Evolutionary conservation across 2,113 vertebrate genomes (phyloP), one percentile per base, ranked within the genome.

Genomic region (Microcebus tavaratra): DNA sequence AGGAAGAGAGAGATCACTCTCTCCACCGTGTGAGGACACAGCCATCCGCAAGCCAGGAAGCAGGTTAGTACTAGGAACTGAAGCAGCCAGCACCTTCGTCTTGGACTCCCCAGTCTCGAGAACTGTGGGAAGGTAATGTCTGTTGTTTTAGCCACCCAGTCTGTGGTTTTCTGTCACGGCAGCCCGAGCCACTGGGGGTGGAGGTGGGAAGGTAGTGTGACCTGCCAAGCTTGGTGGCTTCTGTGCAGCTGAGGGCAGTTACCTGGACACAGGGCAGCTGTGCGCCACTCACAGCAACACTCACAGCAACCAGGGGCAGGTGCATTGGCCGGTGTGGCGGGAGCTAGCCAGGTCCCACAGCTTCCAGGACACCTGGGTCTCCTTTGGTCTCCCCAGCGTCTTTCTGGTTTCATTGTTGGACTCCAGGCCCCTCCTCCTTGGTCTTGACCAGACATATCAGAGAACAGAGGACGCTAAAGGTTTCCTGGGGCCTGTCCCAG

Each of bases 51-150:
- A 20, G 90, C 57, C 25, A 39, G 68, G 18, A 87, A 39, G 50
- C 3, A 20, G 34, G 34, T 14, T 21, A 0, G n/a, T 34, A 9
- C 63, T 18, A 3, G 21, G 23, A 80, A 2, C 34, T 4, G 0
- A 76, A n/a, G 25, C 8, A 3, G 11, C 5, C 4, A 17, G 39
- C 48, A 27, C 57, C 39, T 59, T 11, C 11, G 17, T 12, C 39
- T 80, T 3, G 2, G 50, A 39, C 61, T 61, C 63, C 25, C 36
- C 0, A 42, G 20, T 34, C 39, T 53, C 36, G 5, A 36, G 48
- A 67, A 48, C 57, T 29, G 5, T 25, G 34, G 84, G 48, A 23
- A 13, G 45, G 29, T 27, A 17, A 9, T 27, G n/a, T 20, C 31
- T 65, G 72, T 12, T 29, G 11, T n/a, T 84, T 29, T 29, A 80